phyloP scores from a whole-genome alignment of 2,797 vertebrate species.

The Falco berigora region DNA sequence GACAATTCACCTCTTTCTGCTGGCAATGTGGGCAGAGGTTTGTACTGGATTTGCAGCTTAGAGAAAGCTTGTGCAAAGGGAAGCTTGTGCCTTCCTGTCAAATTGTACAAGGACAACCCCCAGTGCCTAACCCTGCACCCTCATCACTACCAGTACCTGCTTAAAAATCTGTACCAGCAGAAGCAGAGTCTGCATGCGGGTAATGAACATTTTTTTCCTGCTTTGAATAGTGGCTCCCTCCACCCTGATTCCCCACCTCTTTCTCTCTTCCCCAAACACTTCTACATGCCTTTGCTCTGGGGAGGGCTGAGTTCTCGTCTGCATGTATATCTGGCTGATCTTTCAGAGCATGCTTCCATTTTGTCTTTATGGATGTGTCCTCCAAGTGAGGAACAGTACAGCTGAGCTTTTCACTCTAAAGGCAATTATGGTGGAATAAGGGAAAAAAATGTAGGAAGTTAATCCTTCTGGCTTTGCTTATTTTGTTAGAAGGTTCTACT shows the following conservation, averaged over 20 bases:
- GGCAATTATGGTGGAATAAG: neutral
- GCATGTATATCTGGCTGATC: neutral
- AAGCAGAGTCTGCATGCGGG: neutral
- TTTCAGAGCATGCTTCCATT: neutral
- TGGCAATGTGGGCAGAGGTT: neutral
- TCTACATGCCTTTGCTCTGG: neutral
- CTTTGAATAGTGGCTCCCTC: neutral
- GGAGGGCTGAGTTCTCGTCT: neutral
- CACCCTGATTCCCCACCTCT: neutral
- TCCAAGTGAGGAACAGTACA: neutral
- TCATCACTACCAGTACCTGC: neutral
- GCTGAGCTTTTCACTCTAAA: neutral
- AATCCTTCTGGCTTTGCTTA: neutral
- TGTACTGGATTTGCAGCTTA: neutral
- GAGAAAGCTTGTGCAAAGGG: neutral
- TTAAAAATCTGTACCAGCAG: neutral
- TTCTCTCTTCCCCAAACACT: neutral
- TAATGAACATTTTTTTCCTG: neutral
- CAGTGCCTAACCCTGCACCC: neutral
- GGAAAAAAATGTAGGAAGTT: rapidly evolving
- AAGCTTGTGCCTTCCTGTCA: neutral
- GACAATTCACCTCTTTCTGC: neutral
- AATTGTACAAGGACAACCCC: neutral
- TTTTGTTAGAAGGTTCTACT: neutral
- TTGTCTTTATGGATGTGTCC: neutral